phyloP scores from a whole-genome alignment of 92 coral and sea anemone genomes.

The Phymanthus crucifer region DNA sequence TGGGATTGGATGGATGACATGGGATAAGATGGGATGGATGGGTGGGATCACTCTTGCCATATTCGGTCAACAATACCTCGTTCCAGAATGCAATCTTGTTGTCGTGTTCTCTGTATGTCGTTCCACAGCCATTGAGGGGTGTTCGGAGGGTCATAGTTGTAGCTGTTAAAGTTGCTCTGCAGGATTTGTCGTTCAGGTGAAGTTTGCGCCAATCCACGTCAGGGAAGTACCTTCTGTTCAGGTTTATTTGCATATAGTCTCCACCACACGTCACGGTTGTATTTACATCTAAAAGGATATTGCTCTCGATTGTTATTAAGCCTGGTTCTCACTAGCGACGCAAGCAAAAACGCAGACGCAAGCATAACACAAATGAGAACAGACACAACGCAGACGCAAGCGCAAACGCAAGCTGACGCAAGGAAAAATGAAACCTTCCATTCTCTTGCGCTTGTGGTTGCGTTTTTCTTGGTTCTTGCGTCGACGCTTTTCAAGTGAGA shows the following conservation, averaged over 20 bases:
- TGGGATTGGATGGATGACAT: neutral
- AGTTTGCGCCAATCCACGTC: conserved; percentile 24
- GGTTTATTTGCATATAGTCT: conserved; percentile 22
- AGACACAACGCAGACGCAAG: too few species aligned
- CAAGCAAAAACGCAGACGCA: neutral
- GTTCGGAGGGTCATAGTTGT: conserved; percentile 16
- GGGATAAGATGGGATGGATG: too few species aligned
- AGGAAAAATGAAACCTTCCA: too few species aligned
- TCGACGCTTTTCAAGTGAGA: too few species aligned
- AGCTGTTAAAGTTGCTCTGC: conserved; percentile 27
- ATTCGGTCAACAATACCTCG: neutral
- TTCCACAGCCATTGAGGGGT: conserved; percentile 13
- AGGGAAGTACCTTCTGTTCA: conserved; percentile 24
- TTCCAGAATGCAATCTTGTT: conserved; percentile 1
- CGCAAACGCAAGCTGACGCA: too few species aligned
- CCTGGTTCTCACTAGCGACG: too few species aligned
- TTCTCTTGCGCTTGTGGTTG: too few species aligned
- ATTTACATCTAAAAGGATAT: neutral
- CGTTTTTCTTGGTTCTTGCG: too few species aligned
- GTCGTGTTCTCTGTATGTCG: conserved; percentile 12
- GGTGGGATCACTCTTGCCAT: neutral
- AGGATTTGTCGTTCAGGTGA: conserved; percentile 28
- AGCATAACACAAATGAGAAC: too few species aligned
- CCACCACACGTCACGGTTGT: conserved; percentile 30
- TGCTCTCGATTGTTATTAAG: neutral